Evolutionary conservation across 2,888 invertebrate genomes (phyloP), one percentile per base, ranked within the genome.

Genomic region (Callimorpha dominula): DNA sequence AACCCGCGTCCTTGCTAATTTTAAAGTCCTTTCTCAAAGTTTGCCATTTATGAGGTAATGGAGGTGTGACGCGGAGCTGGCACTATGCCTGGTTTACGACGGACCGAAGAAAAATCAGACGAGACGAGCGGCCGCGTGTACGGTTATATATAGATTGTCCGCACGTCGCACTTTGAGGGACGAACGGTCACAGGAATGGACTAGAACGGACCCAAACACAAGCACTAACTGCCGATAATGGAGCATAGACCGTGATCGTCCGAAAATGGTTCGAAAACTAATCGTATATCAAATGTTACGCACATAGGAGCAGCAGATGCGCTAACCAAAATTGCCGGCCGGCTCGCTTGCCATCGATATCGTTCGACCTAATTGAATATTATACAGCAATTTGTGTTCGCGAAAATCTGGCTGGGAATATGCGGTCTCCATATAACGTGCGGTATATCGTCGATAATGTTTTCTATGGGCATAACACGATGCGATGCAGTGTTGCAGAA

Each of bases 331-430:
- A 95, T 92, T 93, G 95, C 94, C 91, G 91, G 78, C 83, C 90
- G 86, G 86, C 89, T 85, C 83, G 85, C 76, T 72, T 77, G 73
- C 93, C 91, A 94, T 95, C 95, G 95, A 95, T 95, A 95, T 91
- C 87, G 89, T 78, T 87, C 81, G 91, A 89, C 92, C 94, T 95
- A 95, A 95, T 95, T 95, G 95, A 95, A 95, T 95, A 95, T 95
- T 94, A 95, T 94, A 93, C 93, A 91, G 90, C 94, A 93, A 95
- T 95, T 94, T 95, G 94, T 92, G 94, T 92, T 91, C 93, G 92
- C 92, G 94, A 95, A 95, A 95, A 95, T 94, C 95, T 94, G 95
- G 94, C 94, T 88, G 90, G 86, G 91, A 92, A 89, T 94, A 89
- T 94, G 95, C 93, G 95, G 95, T 93, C 83, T 87, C 94, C 90